Evolutionary conservation across 2,113 vertebrate species (phyloP).

Genomic region (Eira barbara): DNA sequence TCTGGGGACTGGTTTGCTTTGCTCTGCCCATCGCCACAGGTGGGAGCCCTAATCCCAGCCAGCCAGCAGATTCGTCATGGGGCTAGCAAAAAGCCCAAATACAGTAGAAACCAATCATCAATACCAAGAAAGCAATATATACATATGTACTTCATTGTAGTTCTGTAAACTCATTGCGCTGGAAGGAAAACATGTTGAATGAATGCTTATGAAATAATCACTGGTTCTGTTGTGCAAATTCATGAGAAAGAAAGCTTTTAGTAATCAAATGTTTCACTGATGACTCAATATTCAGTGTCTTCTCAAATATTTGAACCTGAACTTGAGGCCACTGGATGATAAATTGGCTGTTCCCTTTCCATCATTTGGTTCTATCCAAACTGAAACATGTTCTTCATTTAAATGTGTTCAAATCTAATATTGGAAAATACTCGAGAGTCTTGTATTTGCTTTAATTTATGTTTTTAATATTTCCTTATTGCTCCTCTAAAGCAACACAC

Average conservation of each 20-base stretch:
- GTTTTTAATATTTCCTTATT: constrained; percentile 64
- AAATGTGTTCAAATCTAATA: constrained; percentile 55
- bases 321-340: not conserved
- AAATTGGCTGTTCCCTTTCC: not conserved
- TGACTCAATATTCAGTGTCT: not conserved
- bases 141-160: not conserved
- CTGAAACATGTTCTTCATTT: constrained; percentile 50
- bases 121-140: not conserved
- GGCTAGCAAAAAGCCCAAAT: not conserved
- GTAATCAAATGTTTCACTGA: not conserved
- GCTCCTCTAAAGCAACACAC: constrained; percentile 25
- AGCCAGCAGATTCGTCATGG: not conserved
- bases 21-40: not conserved
- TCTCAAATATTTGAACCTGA: not conserved
- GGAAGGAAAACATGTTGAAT: not conserved
- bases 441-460: constrained; percentile 57
- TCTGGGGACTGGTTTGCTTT: not conserved
- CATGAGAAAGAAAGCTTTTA: not conserved
- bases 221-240: not conserved
- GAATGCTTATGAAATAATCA: not conserved
- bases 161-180: not conserved
- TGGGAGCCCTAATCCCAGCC: not conserved
- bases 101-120: not conserved
- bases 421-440: constrained; percentile 1
- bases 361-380: not conserved